Base-by-base conservation (phyloP, 2,797 vertebrate species). In the Neoniphon sammara region DNA sequence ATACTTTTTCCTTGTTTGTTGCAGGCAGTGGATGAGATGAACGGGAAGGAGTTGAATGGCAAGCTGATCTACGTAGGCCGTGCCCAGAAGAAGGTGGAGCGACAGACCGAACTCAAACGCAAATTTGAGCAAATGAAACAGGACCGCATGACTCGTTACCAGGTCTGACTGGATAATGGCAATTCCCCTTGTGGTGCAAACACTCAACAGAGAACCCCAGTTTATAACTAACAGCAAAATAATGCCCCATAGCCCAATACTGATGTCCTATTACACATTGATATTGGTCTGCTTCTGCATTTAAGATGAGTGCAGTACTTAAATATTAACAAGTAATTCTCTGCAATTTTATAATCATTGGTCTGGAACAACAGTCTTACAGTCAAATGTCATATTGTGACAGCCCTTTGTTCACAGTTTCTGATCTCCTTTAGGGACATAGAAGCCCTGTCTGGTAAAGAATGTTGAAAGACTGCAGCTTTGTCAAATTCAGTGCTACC, bases 41-140 rank as follows among this genome's bases (percentile, higher is more conserved):
- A 99, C 39, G 98, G 97, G 23, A 98, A 97, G 75, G 97, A 99
- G 88, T 80, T 98, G 68, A 98, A 97, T 30, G 97, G 97, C 65
- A 98, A 97, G 87, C 94, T 95, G 83, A 96, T 99, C 81, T 98
- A 97, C 0, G 97, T 99, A 59, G 97, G 97, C 36, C 96, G 97
- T 10, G 97, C 98, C 77, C 98, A 98, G 94, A 98, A 98, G 94
- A 98, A 99, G 82, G 95, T 97, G 78, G 97, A 99, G 88, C 93
- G 97, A 11, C 97, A 98, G 93, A 97, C 96, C 0, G 97, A 98
- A 89, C 96, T 99, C 68, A 98, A 98, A 80, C 96, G 97, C 88
- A 98, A 97, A 88, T 99, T 99, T 89, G 97, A 99, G 75, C 97
- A 98, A 90, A 98, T 99, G 97, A 99, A 99, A 87, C 97, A 99